These are phyloP conservation scores for Epicauta chinensis DNA, from an alignment of 1,140 invertebrate species.

Conservation along the genomic window DNA sequence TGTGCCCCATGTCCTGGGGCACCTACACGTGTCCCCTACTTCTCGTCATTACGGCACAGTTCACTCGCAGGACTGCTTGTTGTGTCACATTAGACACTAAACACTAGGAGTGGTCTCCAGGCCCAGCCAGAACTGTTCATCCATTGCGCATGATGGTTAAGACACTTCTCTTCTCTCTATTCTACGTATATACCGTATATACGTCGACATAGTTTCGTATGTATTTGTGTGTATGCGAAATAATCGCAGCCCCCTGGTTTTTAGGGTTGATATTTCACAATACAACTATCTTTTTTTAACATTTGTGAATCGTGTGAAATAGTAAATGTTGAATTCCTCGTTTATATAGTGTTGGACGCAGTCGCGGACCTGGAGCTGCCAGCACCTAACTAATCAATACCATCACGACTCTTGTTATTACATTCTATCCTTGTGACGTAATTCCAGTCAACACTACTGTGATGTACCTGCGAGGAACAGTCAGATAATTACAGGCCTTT, in stretches of 20 bases:
- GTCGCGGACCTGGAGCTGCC: slow-evolving; percentile 35
- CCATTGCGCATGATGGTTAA: slow-evolving; percentile 38
- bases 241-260: slow-evolving; percentile 29
- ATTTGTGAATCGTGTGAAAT: not conserved
- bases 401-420: slow-evolving; percentile 28
- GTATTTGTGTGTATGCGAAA: slow-evolving; percentile 28
- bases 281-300: slow-evolving; percentile 3
- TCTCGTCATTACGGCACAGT: slow-evolving; percentile 35
- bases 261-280: not conserved
- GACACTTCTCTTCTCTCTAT: slow-evolving; percentile 3
- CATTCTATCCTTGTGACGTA: slow-evolving; percentile 29
- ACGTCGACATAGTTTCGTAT: too few relatives aligned
- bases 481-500: not conserved
- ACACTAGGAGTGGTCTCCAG: slow-evolving; percentile 41
- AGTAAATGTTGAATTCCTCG: not conserved
- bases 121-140: slow-evolving; percentile 29
- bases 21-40: slow-evolving; percentile 39
- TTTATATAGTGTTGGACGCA: slow-evolving; percentile 18
- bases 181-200: too few relatives aligned
- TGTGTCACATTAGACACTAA: slow-evolving; percentile 38
- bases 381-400: slow-evolving; percentile 37
- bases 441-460: slow-evolving; percentile 32
- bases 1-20: slow-evolving; percentile 37
- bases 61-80: slow-evolving; percentile 31
- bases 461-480: slow-evolving; percentile 21